Evolutionary conservation across 2,888 invertebrate species (phyloP).

Genomic region (Eilema caniola): DNA sequence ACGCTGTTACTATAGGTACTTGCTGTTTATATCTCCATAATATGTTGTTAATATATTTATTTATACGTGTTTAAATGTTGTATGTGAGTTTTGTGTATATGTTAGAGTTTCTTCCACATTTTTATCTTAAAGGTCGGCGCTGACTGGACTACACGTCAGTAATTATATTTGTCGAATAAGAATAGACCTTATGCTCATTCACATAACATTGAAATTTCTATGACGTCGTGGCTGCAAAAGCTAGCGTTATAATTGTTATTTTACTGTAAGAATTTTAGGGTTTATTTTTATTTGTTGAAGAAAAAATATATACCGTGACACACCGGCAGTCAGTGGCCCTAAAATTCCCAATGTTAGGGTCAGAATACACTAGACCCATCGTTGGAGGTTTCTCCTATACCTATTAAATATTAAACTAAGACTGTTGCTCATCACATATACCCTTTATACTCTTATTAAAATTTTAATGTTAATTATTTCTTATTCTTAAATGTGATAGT

Average conservation of each 20-base stretch:
- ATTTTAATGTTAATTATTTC: not conserved
- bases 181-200: no score
- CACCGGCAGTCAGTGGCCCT: no score
- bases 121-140: not conserved
- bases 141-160: no score
- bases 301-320: no score
- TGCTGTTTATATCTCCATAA: no score
- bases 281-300: no score
- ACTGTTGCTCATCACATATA: not conserved
- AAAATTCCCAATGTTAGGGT: not conserved
- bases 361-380: not conserved
- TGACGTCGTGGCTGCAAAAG: no score
- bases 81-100: conserved; percentile 2
- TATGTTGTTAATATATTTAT: not conserved
- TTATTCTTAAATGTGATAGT: not conserved
- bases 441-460: not conserved
- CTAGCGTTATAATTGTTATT: no score
- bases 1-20: not conserved
- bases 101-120: not conserved
- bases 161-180: no score
- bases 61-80: not conserved
- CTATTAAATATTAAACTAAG: not conserved
- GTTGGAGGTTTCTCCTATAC: not conserved
- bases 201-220: no score
- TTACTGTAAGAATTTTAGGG: no score